Conservation (phyloP, 2,888 invertebrate genomes). For the Leucophenga maculata region DNA sequence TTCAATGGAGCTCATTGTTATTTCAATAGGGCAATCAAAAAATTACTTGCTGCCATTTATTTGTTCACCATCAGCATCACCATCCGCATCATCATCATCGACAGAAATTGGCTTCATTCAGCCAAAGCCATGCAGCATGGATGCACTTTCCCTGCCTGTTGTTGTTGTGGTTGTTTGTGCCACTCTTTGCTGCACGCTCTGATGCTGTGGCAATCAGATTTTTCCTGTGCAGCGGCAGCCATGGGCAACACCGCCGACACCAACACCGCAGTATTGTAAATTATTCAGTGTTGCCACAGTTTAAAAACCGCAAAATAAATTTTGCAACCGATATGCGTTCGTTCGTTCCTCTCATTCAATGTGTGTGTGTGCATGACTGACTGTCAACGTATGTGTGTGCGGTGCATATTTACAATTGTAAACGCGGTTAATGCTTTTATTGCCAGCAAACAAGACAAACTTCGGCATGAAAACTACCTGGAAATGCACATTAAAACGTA, state of each 20-base stretch:
- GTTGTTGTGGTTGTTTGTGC: too few relatives aligned
- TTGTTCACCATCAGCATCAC: neutral
- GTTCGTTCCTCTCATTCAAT: neutral
- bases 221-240: too few relatives aligned
- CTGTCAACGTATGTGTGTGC: neutral
- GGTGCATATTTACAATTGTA: neutral
- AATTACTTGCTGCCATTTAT: neutral
- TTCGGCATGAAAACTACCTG: too few relatives aligned
- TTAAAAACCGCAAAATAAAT: constrained; percentile 27
- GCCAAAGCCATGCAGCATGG: too few relatives aligned
- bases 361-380: neutral
- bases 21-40: neutral
- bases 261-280: constrained; percentile 23
- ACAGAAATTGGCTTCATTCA: neutral
- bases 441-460: too few relatives aligned
- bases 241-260: too few relatives aligned
- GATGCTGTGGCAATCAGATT: neutral
- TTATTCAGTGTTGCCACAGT: constrained; percentile 25
- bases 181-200: too few relatives aligned
- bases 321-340: constrained; percentile 1
- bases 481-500: too few relatives aligned
- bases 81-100: neutral
- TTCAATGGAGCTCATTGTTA: too few relatives aligned
- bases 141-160: neutral
- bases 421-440: too few relatives aligned